These are phyloP conservation scores for Struthidea cinerea DNA, from an alignment of 2,113 vertebrate species.

Conservation along the genomic window DNA sequence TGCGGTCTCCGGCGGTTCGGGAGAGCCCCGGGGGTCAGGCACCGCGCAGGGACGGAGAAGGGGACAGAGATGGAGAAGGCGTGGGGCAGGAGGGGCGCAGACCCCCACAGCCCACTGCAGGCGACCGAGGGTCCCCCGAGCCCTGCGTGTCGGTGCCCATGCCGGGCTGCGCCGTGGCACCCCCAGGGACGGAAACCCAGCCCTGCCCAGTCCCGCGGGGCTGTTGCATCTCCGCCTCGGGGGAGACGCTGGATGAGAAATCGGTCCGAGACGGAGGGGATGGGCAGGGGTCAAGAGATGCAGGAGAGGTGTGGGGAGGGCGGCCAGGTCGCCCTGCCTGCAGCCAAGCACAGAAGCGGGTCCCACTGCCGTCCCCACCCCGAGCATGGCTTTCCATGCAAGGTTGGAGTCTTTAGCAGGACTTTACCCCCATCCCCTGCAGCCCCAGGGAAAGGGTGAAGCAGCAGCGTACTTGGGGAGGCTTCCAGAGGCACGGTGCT, in stretches of 20 bases:
- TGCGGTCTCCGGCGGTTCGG: background rate
- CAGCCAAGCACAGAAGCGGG: background rate
- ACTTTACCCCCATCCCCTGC: background rate
- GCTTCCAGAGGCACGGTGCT: background rate
- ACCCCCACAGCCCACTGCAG: fast-evolving
- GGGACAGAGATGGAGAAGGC: too few relatives aligned
- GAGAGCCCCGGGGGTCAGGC: background rate
- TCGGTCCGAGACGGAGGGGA: background rate
- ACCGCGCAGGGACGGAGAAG: background rate
- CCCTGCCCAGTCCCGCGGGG: background rate
- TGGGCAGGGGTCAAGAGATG: background rate
- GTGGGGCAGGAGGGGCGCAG: background rate
- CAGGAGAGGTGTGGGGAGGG: background rate
- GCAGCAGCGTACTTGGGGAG: background rate
- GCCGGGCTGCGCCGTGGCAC: background rate
- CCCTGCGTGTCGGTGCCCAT: background rate
- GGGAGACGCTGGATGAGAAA: background rate
- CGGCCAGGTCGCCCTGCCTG: background rate
- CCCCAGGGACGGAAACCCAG: background rate
- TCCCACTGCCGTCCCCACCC: background rate
- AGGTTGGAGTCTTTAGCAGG: background rate
- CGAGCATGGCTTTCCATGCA: background rate
- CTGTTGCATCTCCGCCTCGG: fast-evolving
- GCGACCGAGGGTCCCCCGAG: background rate
- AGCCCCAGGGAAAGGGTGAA: background rate